Conservation (phyloP, 2,888 invertebrate genomes). For the Seira musarum region DNA sequence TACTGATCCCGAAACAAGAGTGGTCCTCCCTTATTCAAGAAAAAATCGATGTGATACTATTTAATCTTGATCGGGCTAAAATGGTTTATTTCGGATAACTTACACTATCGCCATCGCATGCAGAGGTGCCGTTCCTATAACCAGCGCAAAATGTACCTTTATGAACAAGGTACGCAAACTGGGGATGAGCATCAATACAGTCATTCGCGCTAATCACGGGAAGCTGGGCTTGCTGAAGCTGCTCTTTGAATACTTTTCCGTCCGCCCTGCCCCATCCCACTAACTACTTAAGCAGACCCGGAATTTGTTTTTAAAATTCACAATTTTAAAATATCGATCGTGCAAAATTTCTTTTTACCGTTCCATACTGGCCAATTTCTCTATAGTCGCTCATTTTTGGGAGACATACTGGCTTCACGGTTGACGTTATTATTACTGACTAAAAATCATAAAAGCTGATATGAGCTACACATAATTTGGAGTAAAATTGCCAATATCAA, state of each 20-base stretch:
- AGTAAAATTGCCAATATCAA: too few relatives aligned
- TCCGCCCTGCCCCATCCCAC: constrained; percentile 66
- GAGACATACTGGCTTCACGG: constrained; percentile 64
- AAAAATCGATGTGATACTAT: not conserved
- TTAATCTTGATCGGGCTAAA: not conserved
- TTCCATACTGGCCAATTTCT: constrained; percentile 45
- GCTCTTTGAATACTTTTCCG: constrained; percentile 72
- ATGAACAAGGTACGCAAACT: constrained; percentile 75
- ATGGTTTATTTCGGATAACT: not conserved
- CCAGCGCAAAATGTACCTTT: constrained; percentile 79
- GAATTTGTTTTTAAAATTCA: not conserved
- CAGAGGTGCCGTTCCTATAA: constrained; percentile 74
- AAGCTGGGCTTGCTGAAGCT: constrained; percentile 74
- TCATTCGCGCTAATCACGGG: constrained; percentile 75
- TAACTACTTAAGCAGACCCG: too few relatives aligned
- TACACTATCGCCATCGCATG: constrained; percentile 64
- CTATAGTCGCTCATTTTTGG: constrained; percentile 48
- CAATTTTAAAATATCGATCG: too few relatives aligned
- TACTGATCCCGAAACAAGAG: constrained; percentile 56
- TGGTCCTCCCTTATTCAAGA: constrained; percentile 51
- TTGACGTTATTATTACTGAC: constrained; percentile 58
- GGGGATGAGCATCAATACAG: constrained; percentile 74
- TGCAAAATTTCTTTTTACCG: constrained; percentile 42
- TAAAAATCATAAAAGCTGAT: constrained; percentile 42
- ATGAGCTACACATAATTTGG: too few relatives aligned